phyloP scores from a whole-genome alignment of 1,140 invertebrate genomes.

The Gonatopus flavifemur region DNA sequence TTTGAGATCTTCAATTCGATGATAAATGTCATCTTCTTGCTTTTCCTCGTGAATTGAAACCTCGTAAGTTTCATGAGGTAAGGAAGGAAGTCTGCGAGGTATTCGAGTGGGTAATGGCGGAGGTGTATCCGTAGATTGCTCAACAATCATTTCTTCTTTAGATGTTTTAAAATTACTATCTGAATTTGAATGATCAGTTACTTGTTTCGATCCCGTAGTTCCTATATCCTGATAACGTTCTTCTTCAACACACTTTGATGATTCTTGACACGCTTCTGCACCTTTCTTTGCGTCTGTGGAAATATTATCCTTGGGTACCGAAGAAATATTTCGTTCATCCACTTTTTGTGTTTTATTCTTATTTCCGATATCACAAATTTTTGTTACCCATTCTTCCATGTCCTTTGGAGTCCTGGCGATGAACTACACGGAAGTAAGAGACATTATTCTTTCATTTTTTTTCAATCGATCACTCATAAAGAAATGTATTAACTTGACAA shows the following conservation, averaged over 20 bases:
- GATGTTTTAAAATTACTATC: neutral
- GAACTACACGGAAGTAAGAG: too few relatives aligned
- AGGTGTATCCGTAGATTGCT: neutral
- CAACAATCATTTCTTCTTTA: neutral
- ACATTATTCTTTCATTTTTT: too few relatives aligned
- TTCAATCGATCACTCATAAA: too few relatives aligned
- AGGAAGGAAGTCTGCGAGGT: slow-evolving; percentile 38
- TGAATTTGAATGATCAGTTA: too few relatives aligned
- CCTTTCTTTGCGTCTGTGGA: neutral
- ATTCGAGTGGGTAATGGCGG: slow-evolving; percentile 41
- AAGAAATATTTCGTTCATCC: neutral
- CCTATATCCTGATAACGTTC: slow-evolving; percentile 1
- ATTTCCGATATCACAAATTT: slow-evolving; percentile 27
- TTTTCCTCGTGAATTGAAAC: slow-evolving; percentile 27
- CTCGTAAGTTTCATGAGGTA: slow-evolving; percentile 26
- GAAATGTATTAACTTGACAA: too few relatives aligned
- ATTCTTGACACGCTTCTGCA: neutral
- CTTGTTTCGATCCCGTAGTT: neutral
- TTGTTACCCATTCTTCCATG: slow-evolving; percentile 47
- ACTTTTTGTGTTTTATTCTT: slow-evolving; percentile 3
- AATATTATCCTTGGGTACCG: neutral
- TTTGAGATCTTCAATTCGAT: slow-evolving; percentile 47
- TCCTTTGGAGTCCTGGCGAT: slow-evolving; percentile 39
- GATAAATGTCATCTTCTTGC: slow-evolving; percentile 50
- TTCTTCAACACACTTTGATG: neutral